These are phyloP conservation scores for Dryas iulia DNA, from an alignment of 1,140 invertebrate genomes.

Conservation along the genomic window DNA sequence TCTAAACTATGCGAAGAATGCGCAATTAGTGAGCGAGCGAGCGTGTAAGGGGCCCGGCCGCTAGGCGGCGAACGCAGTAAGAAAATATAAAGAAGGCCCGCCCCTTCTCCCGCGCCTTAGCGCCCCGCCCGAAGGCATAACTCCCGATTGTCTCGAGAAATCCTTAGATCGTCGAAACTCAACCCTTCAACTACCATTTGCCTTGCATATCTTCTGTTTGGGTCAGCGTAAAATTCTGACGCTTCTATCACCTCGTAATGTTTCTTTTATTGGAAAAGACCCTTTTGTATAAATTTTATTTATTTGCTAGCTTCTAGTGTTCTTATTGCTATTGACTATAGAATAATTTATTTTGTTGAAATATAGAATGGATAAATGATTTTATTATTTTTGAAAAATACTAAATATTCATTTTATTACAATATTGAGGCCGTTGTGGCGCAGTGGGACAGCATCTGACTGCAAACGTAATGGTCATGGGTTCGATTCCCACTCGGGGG, in stretches of 20 bases:
- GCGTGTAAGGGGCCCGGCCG: constrained; percentile 76
- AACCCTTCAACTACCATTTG: constrained; percentile 71
- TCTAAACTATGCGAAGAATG: constrained; percentile 94
- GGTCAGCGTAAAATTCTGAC: constrained; percentile 75
- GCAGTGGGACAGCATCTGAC: too few relatives aligned
- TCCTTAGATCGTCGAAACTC: constrained; percentile 75
- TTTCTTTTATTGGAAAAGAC: constrained; percentile 51
- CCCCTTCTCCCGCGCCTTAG: constrained; percentile 67
- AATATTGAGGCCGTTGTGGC: too few relatives aligned
- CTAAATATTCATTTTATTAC: neutral
- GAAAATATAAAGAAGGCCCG: constrained; percentile 85
- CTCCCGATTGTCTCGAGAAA: constrained; percentile 77
- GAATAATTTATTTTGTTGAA: neutral
- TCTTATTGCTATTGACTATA: neutral
- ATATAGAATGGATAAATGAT: neutral
- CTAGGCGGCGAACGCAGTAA: constrained; percentile 80
- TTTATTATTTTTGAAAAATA: neutral
- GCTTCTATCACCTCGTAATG: constrained; percentile 46
- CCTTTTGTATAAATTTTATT: constrained; percentile 10
- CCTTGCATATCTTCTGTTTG: constrained; percentile 74
- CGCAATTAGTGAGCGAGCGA: constrained; percentile 92
- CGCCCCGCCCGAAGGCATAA: constrained; percentile 75
- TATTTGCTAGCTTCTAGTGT: neutral
- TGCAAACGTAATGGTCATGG: too few relatives aligned
- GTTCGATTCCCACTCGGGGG: too few relatives aligned